Evolutionary conservation across 2,888 invertebrate species (phyloP).

Genomic region (Pelosia muscerda): DNA sequence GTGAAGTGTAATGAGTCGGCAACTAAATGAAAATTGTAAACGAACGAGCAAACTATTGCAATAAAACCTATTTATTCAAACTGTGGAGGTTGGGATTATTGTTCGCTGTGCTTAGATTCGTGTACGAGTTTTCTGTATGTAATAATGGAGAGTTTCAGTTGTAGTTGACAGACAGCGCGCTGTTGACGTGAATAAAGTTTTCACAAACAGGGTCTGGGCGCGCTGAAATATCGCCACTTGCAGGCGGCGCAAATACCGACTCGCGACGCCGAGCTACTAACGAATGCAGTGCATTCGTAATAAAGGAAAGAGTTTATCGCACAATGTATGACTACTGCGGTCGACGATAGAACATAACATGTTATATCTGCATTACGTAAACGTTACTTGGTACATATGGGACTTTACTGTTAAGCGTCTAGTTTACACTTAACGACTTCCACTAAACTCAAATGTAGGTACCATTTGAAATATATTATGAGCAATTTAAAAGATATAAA

Average conservation of each 20-base stretch:
- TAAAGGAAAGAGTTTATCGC: slow-evolving; percentile 58
- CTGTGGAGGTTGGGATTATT: slow-evolving; percentile 38
- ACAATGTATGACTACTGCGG: slow-evolving; percentile 48
- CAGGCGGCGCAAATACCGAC: slow-evolving; percentile 70
- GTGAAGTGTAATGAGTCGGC: slow-evolving; percentile 29
- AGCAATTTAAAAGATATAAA: background rate
- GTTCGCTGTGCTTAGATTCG: slow-evolving; percentile 47
- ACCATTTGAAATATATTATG: background rate
- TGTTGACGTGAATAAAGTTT: slow-evolving; percentile 77
- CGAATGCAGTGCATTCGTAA: slow-evolving; percentile 54
- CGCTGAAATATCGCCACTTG: slow-evolving; percentile 77
- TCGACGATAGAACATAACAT: slow-evolving; percentile 32
- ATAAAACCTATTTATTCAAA: slow-evolving; percentile 48
- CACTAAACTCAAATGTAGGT: slow-evolving; percentile 9
- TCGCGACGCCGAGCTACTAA: slow-evolving; percentile 60
- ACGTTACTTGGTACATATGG: slow-evolving; percentile 10
- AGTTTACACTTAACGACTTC: slow-evolving; percentile 12
- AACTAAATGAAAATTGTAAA: slow-evolving; percentile 42
- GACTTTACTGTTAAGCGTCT: slow-evolving; percentile 3
- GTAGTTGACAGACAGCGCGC: slow-evolving; percentile 69
- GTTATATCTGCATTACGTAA: slow-evolving; percentile 29
- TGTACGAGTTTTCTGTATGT: slow-evolving; percentile 56
- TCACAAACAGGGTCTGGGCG: slow-evolving; percentile 69
- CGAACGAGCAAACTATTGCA: slow-evolving; percentile 44
- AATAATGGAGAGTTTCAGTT: slow-evolving; percentile 57